phyloP scores from a whole-genome alignment of 2,113 vertebrate genomes.

The Pantherophis guttatus region DNA sequence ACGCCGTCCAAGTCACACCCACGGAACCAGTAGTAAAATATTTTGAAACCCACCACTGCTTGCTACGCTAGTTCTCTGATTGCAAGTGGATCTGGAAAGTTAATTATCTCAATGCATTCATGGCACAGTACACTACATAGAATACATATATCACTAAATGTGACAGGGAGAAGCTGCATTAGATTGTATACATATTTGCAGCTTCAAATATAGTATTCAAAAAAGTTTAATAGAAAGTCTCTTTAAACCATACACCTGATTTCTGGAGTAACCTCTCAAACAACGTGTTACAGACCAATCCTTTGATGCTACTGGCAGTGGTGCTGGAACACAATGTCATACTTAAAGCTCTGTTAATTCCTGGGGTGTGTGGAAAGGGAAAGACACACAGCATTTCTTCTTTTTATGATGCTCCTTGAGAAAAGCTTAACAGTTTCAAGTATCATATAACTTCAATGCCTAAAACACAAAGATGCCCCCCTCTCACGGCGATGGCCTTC shows the following conservation, averaged over 20 bases:
- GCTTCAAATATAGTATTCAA: not conserved
- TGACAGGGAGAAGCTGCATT: too few species aligned
- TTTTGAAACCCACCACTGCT: too few species aligned
- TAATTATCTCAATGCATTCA: not conserved
- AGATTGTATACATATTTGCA: not conserved
- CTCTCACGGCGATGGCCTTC: too few species aligned
- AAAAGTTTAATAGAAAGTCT: not conserved
- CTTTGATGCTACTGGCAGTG: not conserved
- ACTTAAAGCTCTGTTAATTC: not conserved
- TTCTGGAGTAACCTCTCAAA: not conserved
- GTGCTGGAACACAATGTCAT: not conserved
- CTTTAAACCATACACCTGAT: not conserved
- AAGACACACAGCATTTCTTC: not conserved
- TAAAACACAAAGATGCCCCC: not conserved
- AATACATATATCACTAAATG: too few species aligned
- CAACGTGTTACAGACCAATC: not conserved
- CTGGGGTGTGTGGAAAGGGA: too few species aligned
- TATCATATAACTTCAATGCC: not conserved
- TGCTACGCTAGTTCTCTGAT: not conserved
- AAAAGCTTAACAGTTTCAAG: not conserved
- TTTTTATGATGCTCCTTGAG: too few species aligned
- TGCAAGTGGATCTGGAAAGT: not conserved
- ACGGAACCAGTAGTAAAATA: too few species aligned
- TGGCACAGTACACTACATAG: not conserved
- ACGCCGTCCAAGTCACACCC: too few species aligned